Conservation (phyloP, 1,140 invertebrate genomes). For the Anthonomus grandis region DNA sequence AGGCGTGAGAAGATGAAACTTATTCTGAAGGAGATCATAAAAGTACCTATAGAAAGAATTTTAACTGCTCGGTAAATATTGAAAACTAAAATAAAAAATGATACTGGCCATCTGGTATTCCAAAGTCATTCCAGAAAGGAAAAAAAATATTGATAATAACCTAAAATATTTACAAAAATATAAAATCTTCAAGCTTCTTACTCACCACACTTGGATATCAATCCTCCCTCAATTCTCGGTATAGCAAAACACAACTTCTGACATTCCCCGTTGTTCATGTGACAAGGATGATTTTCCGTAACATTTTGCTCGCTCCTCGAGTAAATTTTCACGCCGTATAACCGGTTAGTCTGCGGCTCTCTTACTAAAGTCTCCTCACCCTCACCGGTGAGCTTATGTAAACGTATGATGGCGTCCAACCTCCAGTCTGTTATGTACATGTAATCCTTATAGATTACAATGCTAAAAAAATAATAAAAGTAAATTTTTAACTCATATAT, state of each 20-base stretch:
- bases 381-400: constrained; percentile 85
- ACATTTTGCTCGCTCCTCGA: constrained; percentile 74
- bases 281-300: constrained; percentile 76
- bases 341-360: constrained; percentile 84
- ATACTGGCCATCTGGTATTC: too few relatives aligned
- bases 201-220: constrained; percentile 71
- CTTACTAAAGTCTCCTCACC: constrained; percentile 81
- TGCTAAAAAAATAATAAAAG: constrained; percentile 37
- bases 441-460: constrained; percentile 90
- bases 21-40: too few relatives aligned
- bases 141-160: too few relatives aligned
- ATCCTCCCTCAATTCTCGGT: constrained; percentile 55
- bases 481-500: not conserved
- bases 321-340: constrained; percentile 90
- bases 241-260: constrained; percentile 93
- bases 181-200: too few relatives aligned
- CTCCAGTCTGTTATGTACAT: constrained; percentile 98
- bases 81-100: too few relatives aligned
- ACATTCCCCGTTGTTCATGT: constrained; percentile 81
- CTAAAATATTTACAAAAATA: too few relatives aligned
- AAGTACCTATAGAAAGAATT: too few relatives aligned
- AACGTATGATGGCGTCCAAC: constrained; percentile 87
- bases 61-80: too few relatives aligned
- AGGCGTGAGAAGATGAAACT: too few relatives aligned
- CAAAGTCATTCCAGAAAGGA: too few relatives aligned